Base-by-base conservation (phyloP, 2,113 vertebrate genomes). In the Anser cygnoides region DNA sequence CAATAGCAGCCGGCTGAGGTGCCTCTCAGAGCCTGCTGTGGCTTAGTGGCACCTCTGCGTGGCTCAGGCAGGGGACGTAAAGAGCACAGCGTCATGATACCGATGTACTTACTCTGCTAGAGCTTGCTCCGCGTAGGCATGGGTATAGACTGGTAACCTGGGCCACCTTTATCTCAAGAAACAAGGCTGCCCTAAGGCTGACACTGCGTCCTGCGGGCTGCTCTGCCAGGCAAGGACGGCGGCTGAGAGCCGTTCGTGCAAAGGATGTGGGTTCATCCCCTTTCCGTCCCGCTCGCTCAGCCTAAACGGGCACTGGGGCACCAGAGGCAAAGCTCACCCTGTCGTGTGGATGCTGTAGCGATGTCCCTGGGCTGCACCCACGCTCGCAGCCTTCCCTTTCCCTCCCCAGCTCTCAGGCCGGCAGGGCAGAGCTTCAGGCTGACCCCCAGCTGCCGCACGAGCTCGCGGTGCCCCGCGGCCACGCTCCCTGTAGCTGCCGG, bases 101-200 rank as follows among this genome's bases (percentile, higher is more conserved):
- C 17, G 59, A 31, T 0, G 12, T 37, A 12, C 23, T 57, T 37
- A 10, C 0, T 0, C 79, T 43, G 23, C 59, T 41, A 11, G 1
- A 28, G 35, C 49, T 62, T 16, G 3, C 15, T 73, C 31, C 54
- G 22, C 4, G 2, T 0, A 2, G 59, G 28, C 62, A 75, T 22
- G 26, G 49, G 61, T 46, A 6, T 8, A 23, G 21, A 4, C 35
- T 18, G 72, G 52, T 5, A 50, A 25, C 37, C 31, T 57, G 68
- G 49, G 55, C 67, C 25, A n/a, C 37, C 46, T 43, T 41, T 46
- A 22, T 26, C 15, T 31, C 13, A 1, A 10, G 25, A 21, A 57
- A 16, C 25, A 23, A 74, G 41, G 61, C 50, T 84, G 61, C 16
- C 26, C 66, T 37, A 57, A 31, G 46, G 46, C 50, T 93, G 71